Percentiles rank a stretch among this genome's conserved stretches.
Conservation (phyloP, 1,140 invertebrate species). For the Amyelois transitella region DNA sequence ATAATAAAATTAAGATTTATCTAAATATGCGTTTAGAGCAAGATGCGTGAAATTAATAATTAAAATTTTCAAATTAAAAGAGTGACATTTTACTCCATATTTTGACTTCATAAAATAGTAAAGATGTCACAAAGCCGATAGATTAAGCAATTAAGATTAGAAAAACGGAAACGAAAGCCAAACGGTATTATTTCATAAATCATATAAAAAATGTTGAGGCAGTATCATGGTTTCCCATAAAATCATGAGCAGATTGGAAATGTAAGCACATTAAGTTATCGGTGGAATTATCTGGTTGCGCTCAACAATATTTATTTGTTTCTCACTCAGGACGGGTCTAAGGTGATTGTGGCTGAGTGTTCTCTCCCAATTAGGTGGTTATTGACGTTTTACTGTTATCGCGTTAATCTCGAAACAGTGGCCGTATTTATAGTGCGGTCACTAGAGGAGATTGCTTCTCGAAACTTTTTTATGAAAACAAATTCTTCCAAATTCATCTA, state of each 20-base stretch:
- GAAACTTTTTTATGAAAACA: neutral
- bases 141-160: constrained; percentile 14
- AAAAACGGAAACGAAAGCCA: constrained; percentile 9
- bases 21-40: constrained; percentile 1
- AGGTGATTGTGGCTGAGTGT: constrained; percentile 57
- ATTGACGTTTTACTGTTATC: constrained; percentile 74
- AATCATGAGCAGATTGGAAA: constrained; percentile 72
- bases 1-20: constrained; percentile 6
- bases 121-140: constrained; percentile 8
- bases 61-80: constrained; percentile 12
- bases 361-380: constrained; percentile 73
- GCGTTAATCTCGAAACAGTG: constrained; percentile 49
- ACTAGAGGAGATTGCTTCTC: neutral
- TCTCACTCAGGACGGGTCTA: constrained; percentile 49
- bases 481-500: neutral
- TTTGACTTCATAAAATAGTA: constrained; percentile 5
- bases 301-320: constrained; percentile 73
- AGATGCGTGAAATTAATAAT: constrained; percentile 1
- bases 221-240: constrained; percentile 60
- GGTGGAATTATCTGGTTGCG: constrained; percentile 63
- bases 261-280: constrained; percentile 74
- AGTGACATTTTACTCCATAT: constrained; percentile 2
- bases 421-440: constrained; percentile 47
- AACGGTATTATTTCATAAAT: constrained; percentile 9
- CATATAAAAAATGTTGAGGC: constrained; percentile 25